Evolutionary conservation across 2,113 vertebrate species (phyloP).

Genomic region (Lutjanus erythropterus): DNA sequence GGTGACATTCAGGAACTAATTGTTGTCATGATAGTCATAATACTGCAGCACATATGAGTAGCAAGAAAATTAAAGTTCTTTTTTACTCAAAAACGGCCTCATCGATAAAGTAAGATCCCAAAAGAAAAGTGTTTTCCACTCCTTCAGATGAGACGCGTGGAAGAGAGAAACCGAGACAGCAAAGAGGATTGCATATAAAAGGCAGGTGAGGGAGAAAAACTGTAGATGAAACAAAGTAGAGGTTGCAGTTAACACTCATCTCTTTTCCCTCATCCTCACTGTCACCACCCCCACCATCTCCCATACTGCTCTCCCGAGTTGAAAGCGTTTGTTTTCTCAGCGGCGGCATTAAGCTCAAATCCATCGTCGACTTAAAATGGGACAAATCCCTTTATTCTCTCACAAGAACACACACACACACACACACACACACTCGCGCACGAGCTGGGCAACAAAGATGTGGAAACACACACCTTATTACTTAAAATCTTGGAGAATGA

Average conservation of each 20-base stretch:
- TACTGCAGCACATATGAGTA: background rate
- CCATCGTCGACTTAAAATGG: slow-evolving; percentile 45
- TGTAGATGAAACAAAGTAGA: background rate
- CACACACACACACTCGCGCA: background rate
- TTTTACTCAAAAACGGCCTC: too few species aligned
- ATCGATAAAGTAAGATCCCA: background rate
- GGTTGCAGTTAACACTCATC: slow-evolving; percentile 24
- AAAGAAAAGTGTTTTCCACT: background rate
- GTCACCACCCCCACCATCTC: slow-evolving; percentile 7
- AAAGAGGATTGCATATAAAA: background rate
- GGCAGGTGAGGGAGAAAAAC: background rate
- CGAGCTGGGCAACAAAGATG: background rate
- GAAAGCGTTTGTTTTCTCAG: slow-evolving; percentile 54
- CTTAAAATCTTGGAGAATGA: slow-evolving; percentile 40
- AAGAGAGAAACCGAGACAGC: background rate
- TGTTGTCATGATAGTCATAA: too few species aligned
- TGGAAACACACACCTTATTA: slow-evolving; percentile 40
- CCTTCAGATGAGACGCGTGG: background rate
- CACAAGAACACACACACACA: background rate
- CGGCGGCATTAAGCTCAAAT: slow-evolving; percentile 49
- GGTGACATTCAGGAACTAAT: background rate
- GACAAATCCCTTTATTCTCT: slow-evolving; percentile 48
- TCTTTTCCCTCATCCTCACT: slow-evolving; percentile 1
- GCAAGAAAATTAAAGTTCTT: background rate
- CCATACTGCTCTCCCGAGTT: slow-evolving; percentile 18